Base-by-base conservation (phyloP, 2,888 invertebrate genomes). In the Parochlus steinenii region DNA sequence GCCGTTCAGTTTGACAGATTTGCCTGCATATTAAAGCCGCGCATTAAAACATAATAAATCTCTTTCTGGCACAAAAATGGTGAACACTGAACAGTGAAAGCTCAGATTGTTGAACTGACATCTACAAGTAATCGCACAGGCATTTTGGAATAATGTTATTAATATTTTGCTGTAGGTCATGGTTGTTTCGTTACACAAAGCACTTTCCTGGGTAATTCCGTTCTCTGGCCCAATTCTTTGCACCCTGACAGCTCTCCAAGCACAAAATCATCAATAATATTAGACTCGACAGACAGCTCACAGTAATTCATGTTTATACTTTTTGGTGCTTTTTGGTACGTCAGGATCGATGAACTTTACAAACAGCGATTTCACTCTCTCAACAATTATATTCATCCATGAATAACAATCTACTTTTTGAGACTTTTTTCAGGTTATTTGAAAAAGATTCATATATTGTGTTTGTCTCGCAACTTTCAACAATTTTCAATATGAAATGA, bases 151-250 rank as follows among this genome's bases (percentile, higher is more conserved):
- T 15, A 30, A 30, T 30, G 11, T 17, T 30, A 30, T 18, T 30
- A 30, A 17, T 15, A 30, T 11, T 30, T 30, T 6, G 6, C 17
- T 30, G 30, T 30, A 30, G 30, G 30, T 30, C 30, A 30, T 30
- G 30, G 30, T 30, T 22, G 10, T 7, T 22, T n/a, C n/a, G n/a
- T n/a, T n/a, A n/a, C n/a, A n/a, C n/a, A n/a, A 6, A 12, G 19
- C 10, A 12, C 15, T 14, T 16, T 30, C 18, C 6, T 18, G 19
- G 17, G n/a, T n/a, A 6, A 6, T 25, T 25, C 12, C 5, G 7
- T 25, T n/a, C 25, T 25, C 5, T 25, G 5, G 10, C 12, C 5
- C 25, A n/a, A 5, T 25, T 25, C 12, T 12, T 25, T n/a, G 5
- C n/a, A 5, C 25, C n/a, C 25, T 25, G 5, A 5, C 6, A 8